A percentile compares a stretch with the other conserved stretches of the same genome.
Conservation (phyloP, 2,888 invertebrate genomes). For the Proisotoma minuta region DNA sequence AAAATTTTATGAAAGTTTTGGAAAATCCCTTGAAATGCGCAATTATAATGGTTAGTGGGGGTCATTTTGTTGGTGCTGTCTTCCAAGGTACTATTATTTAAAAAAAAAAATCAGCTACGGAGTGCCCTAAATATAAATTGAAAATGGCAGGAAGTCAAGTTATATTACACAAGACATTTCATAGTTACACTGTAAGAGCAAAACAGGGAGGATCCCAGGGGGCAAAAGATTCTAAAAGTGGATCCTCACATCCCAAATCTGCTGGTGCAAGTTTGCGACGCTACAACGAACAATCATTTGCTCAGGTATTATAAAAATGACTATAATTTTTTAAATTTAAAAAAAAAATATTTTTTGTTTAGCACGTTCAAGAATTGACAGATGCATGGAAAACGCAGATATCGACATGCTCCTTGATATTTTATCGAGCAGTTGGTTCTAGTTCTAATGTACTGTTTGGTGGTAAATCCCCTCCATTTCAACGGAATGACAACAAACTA, state of each 20-base stretch:
- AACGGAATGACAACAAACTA: slow-evolving; percentile 60
- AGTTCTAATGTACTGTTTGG: slow-evolving; percentile 70
- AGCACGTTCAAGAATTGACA: slow-evolving; percentile 73
- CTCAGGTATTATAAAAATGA: too few species aligned
- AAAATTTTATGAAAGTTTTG: slow-evolving; percentile 50
- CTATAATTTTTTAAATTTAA: slow-evolving; percentile 13
- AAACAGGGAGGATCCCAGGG: slow-evolving; percentile 77
- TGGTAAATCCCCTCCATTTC: slow-evolving; percentile 66
- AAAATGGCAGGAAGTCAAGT: slow-evolving; percentile 5
- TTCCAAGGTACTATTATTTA: slow-evolving; percentile 55
- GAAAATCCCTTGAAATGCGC: slow-evolving; percentile 57
- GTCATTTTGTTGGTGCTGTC: slow-evolving; percentile 72
- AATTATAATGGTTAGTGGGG: slow-evolving; percentile 76
- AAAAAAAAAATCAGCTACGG: too few species aligned
- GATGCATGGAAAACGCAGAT: slow-evolving; percentile 65
- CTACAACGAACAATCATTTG: slow-evolving; percentile 71
- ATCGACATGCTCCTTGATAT: slow-evolving; percentile 63
- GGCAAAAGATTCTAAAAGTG: slow-evolving; percentile 59
- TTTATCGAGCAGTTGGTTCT: slow-evolving; percentile 71
- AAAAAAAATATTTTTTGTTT: slow-evolving; percentile 46
- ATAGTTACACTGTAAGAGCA: slow-evolving; percentile 75
- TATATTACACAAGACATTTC: slow-evolving; percentile 71
- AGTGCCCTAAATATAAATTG: too few species aligned
- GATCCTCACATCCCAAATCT: slow-evolving; percentile 65
- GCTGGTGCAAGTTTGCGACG: slow-evolving; percentile 75